Percentiles rank a stretch among this genome's conserved stretches.
Evolutionary conservation across 2,888 invertebrate genomes (phyloP).

Genomic region (Clepsis dumicolana): DNA sequence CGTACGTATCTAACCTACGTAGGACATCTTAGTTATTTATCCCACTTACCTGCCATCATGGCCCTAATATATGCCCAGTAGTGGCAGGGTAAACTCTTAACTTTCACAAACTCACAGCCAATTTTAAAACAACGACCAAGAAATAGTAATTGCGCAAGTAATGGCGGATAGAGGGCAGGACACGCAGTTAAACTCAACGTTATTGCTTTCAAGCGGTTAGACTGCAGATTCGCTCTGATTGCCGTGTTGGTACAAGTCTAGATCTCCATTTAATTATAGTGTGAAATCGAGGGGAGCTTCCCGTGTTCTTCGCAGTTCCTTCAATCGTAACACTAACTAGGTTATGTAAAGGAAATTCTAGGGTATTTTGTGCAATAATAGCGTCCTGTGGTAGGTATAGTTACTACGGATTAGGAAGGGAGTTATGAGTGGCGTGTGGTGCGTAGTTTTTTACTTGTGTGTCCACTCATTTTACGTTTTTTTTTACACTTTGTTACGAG

Average conservation of each 20-base stretch:
- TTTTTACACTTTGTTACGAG: too few relatives aligned
- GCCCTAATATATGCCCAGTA: background rate
- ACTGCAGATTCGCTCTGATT: conserved; percentile 34
- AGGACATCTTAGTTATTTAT: too few relatives aligned
- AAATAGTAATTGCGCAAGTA: conserved; percentile 16
- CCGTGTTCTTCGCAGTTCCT: background rate
- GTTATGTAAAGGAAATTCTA: background rate
- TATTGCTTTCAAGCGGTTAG: conserved; percentile 29
- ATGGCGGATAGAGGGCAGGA: conserved; percentile 16
- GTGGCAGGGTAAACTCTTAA: background rate
- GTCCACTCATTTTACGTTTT: too few relatives aligned
- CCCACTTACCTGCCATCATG: background rate
- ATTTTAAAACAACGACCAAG: conserved; percentile 14
- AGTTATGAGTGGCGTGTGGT: too few relatives aligned
- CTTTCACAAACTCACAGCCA: background rate
- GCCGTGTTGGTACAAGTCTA: conserved; percentile 23
- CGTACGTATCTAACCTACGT: too few relatives aligned
- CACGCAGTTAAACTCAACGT: conserved; percentile 36
- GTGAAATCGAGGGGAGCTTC: background rate
- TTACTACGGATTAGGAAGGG: too few relatives aligned
- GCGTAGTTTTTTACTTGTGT: too few relatives aligned
- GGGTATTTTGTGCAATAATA: background rate
- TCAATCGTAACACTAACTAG: background rate
- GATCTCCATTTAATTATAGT: conserved; percentile 18
- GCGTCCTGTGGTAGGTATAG: too few relatives aligned